Evolutionary conservation across 1,140 invertebrate species (phyloP).

Genomic region (Lanistes nyassanus): DNA sequence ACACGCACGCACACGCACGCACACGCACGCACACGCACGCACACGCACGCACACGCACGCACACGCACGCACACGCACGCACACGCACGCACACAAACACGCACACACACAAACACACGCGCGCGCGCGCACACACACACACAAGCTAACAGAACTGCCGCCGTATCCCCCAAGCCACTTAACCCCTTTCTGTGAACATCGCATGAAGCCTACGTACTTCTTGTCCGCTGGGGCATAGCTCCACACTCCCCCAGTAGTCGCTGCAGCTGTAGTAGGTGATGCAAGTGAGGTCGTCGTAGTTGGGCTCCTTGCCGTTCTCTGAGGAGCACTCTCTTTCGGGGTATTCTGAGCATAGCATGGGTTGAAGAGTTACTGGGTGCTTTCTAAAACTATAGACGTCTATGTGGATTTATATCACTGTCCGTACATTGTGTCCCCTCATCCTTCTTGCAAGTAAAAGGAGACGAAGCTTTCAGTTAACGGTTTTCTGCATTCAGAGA

Average conservation of each 20-base stretch:
- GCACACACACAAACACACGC: background rate
- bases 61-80: background rate
- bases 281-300: background rate
- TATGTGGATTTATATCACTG: too few species aligned
- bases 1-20: background rate
- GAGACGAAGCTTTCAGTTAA: too few species aligned
- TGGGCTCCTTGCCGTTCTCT: constrained; percentile 10
- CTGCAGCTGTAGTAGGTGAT: constrained; percentile 8
- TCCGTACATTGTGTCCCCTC: too few species aligned
- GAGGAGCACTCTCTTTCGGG: background rate
- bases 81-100: constrained; percentile 3
- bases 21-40: background rate
- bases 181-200: too few species aligned
- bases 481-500: too few species aligned
- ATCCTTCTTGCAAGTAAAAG: too few species aligned
- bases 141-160: background rate
- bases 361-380: too few species aligned
- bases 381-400: too few species aligned
- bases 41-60: background rate
- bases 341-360: too few species aligned
- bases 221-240: background rate
- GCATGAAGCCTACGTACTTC: background rate
- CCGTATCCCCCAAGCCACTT: background rate
- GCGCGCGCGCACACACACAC: background rate
- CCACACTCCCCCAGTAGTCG: constrained; percentile 1